These are phyloP conservation scores for Molorchus minor DNA, from an alignment of 2,888 invertebrate species.

Conservation along the genomic window DNA sequence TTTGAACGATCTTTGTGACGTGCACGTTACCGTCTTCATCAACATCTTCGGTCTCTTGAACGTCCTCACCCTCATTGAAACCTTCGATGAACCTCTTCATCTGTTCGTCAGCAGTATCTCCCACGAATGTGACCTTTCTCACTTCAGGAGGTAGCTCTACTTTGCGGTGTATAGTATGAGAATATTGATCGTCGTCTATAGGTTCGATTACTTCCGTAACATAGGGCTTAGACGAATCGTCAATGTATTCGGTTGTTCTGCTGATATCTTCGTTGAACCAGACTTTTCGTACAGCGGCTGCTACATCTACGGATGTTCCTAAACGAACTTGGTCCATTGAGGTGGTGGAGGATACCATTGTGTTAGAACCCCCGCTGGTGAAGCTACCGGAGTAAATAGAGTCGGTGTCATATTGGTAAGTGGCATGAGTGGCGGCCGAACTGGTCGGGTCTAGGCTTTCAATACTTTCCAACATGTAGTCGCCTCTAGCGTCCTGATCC, in stretches of 20 bases:
- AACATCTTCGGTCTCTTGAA: constrained; percentile 64
- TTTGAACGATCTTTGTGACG: constrained; percentile 64
- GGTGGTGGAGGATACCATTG: constrained; percentile 82
- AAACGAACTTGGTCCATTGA: constrained; percentile 71
- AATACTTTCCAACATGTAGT: constrained; percentile 72
- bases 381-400: constrained; percentile 88
- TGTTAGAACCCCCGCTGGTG: constrained; percentile 84
- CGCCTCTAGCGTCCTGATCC: constrained; percentile 54
- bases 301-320: constrained; percentile 62
- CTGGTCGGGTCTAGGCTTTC: constrained; percentile 81
- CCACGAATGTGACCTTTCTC: constrained; percentile 65
- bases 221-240: constrained; percentile 59
- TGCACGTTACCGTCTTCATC: constrained; percentile 67
- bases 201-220: constrained; percentile 65
- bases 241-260: constrained; percentile 55
- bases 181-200: constrained; percentile 60
- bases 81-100: constrained; percentile 64
- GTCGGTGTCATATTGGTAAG: constrained; percentile 84
- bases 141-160: constrained; percentile 66
- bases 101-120: constrained; percentile 65
- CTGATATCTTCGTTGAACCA: constrained; percentile 64
- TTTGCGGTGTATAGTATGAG: constrained; percentile 63
- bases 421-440: constrained; percentile 83
- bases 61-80: constrained; percentile 66
- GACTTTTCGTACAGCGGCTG: constrained; percentile 60